Evolutionary conservation across 2,113 vertebrate genomes (phyloP), one percentile per base, ranked within the genome.

Genomic region (Sander lucioperca): DNA sequence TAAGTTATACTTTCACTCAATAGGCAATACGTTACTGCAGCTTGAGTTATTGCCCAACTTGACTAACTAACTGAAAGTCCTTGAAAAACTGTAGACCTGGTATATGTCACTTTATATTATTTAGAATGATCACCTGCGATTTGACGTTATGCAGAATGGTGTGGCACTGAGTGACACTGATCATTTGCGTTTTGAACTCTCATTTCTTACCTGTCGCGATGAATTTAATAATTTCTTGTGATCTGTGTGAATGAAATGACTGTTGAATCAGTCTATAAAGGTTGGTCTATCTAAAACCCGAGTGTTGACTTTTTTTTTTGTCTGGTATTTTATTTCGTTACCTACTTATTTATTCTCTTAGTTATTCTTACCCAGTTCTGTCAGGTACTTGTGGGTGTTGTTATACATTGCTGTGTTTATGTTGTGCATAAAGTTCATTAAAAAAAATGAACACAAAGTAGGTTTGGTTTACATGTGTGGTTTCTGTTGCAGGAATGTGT

Each of bases 401-500:
- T 27, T 61, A 12, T 61, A 12, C 10, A 51, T 25, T 19, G 3
- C 5, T 36, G 47, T 27, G 19, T 53, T 54, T 73, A 36, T 57
- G 0, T 21, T 9, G 21, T 25, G 45, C 11, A 62, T 21, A 15
- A 58, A 53, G 5, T 6, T 30, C 0, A 47, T 39, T 50, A n/a
- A 1, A 63, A 68, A 30, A 25, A 53, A 7, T 9, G 0, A 23
- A 39, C 19, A 18, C 3, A 3, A 3, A 25, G 6, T 66, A 4
- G 6, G 5, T 73, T 72, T 72, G 3, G 1, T 61, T 75, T 54
- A 47, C 33, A n/a, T 14, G 7, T 57, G 23, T 54, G 1, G 0
- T 72, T 12, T 53, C 6, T 79, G 13, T 83, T 85, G 5, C 30
- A 99, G 98, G 97, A 97, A 65, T 99, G 98, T 86, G 94, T 97